Base-by-base conservation (phyloP, 2,113 vertebrate genomes). In the Notothenia rossii region DNA sequence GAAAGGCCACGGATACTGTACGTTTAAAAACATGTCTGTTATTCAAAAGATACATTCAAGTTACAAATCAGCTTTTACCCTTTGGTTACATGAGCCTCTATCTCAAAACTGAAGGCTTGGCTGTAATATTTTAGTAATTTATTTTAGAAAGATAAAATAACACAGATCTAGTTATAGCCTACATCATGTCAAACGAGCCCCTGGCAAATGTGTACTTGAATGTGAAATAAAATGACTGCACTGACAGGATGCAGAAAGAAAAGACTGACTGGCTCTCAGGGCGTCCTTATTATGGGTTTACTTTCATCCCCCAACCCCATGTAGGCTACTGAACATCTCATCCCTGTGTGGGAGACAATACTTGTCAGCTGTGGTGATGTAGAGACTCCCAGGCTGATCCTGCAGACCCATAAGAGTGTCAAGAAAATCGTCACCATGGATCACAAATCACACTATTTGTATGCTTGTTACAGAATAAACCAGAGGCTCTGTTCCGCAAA, bases 301-400 rank as follows among this genome's bases (percentile, higher is more conserved):
- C 50, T 65, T 84, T 74, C 72, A 76, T 58, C 66, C 40, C 15
- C 43, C 46, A 64, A 25, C 80, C 74, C 56, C 20, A 36, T 62
- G 20, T 46, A 65, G 48, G 54, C 51, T 12, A 13, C 73, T 5
- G 0, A 69, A 51, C 78, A 72, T 59, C 46, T 73, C 50, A 49
- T 74, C 69, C n/a, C 43, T 61, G 71, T 75, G 75, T 85, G 50
- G 77, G 73, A 79, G 80, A 75, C n/a, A 50, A 50, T 33, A 69
- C 22, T 72, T 72, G 72, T 81, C 82, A 78, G 59, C 71, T 81
- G 76, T 68, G 70, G 51, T 78, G 33, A 79, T 72, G 79, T 70
- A 63, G 45, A 4, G 56, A 67, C 53, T 64, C 22, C 14, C 14
- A n/a, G n/a, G n/a, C 22, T 77, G 70, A 59, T 68, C 43, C 53